Percentiles rank a stretch among this genome's conserved stretches.
phyloP scores from a whole-genome alignment of 2,797 vertebrate species.

The Melanotaenia trifasciata region DNA sequence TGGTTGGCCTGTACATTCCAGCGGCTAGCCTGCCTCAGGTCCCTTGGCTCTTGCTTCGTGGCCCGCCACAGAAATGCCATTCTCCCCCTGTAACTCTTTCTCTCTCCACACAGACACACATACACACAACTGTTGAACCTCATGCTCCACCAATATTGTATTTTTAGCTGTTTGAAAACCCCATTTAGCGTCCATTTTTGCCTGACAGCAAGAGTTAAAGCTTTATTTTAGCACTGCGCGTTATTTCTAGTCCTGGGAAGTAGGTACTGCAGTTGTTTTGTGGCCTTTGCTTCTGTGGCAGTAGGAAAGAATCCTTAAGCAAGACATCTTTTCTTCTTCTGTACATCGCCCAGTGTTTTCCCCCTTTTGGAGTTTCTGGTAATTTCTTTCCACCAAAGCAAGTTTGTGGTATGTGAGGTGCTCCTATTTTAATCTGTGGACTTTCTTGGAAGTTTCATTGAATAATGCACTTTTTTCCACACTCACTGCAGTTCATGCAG shows the following conservation, averaged over 20 bases:
- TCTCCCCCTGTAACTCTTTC: slow-evolving; percentile 48
- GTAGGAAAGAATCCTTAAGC: slow-evolving; percentile 38
- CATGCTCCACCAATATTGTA: slow-evolving; percentile 76
- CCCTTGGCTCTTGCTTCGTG: slow-evolving; percentile 68
- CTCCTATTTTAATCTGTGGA: slow-evolving; percentile 59
- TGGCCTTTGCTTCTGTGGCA: slow-evolving; percentile 54
- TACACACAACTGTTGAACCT: slow-evolving; percentile 69
- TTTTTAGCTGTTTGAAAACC: slow-evolving; percentile 82
- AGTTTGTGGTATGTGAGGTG: slow-evolving; percentile 63
- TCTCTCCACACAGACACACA: slow-evolving; percentile 29
- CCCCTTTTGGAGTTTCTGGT: slow-evolving; percentile 51
- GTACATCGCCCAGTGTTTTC: slow-evolving; percentile 32
- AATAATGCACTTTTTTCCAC: slow-evolving; percentile 6
- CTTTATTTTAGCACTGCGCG: slow-evolving; percentile 79
- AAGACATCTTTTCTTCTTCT: slow-evolving; percentile 24
- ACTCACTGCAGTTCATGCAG: slow-evolving; percentile 18
- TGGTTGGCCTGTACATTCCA: slow-evolving; percentile 81
- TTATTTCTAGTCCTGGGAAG: slow-evolving; percentile 69
- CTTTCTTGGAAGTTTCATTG: slow-evolving; percentile 42
- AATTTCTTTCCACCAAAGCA: slow-evolving; percentile 50
- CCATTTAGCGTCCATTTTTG: slow-evolving; percentile 66
- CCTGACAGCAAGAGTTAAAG: slow-evolving; percentile 75
- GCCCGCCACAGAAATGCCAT: slow-evolving; percentile 79
- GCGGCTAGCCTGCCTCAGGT: slow-evolving; percentile 68
- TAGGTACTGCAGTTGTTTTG: slow-evolving; percentile 71